Percentiles rank a stretch among this genome's conserved stretches.
Evolutionary conservation across 1,140 invertebrate genomes (phyloP).

Genomic region (Drosophila pachea): DNA sequence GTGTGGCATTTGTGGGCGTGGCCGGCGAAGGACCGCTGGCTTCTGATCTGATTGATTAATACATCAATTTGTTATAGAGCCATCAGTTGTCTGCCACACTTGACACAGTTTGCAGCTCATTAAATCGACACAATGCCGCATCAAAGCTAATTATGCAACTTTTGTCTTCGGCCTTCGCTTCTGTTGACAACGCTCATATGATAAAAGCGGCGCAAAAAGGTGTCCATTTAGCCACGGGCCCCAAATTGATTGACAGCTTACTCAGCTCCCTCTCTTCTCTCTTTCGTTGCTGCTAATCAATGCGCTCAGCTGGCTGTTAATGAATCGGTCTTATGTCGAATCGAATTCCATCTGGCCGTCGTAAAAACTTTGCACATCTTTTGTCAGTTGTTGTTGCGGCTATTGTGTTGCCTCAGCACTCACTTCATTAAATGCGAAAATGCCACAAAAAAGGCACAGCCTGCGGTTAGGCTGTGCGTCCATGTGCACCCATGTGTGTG

Average conservation of each 20-base stretch:
- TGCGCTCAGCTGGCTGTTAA: not conserved
- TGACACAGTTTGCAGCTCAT: conserved; percentile 75
- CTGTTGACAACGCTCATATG: conserved; percentile 39
- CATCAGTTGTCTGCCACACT: conserved; percentile 64
- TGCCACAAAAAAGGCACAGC: conserved; percentile 22
- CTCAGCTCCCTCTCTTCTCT: not conserved
- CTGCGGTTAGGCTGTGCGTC: conserved; percentile 49
- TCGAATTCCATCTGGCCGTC: conserved; percentile 3
- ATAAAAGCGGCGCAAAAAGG: conserved; percentile 27
- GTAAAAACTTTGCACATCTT: conserved; percentile 11
- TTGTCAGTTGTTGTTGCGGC: conserved; percentile 18
- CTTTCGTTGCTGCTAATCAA: not conserved
- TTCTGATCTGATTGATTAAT: conserved; percentile 71
- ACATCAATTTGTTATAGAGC: conserved; percentile 75
- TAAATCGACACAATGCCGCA: conserved; percentile 72
- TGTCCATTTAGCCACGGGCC: conserved; percentile 22
- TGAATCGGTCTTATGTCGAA: conserved; percentile 5
- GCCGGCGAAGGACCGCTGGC: not conserved
- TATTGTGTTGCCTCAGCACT: conserved; percentile 2
- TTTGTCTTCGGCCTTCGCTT: conserved; percentile 23
- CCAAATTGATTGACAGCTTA: conserved; percentile 6
- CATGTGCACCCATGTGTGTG: conserved; percentile 19
- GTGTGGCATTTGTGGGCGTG: not conserved
- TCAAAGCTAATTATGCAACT: conserved; percentile 74
- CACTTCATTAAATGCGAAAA: conserved; percentile 12